phyloP scores from a whole-genome alignment of 2,888 invertebrate species.

The Nymphalis c-album region DNA sequence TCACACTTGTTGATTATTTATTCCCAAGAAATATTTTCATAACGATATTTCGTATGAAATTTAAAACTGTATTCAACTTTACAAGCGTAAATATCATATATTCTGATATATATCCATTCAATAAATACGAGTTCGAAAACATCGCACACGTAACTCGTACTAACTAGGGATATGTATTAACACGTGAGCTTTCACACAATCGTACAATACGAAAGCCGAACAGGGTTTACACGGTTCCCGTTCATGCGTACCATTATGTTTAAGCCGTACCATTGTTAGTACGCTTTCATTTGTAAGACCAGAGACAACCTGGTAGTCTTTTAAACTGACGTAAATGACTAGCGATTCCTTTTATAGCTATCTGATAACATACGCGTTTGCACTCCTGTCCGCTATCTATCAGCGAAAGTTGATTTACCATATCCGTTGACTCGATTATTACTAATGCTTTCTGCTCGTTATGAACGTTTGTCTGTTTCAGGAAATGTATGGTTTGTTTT shows the following conservation, averaged over 20 bases:
- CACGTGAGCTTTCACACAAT: constrained; percentile 23
- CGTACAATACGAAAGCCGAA: constrained; percentile 19
- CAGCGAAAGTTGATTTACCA: constrained; percentile 47
- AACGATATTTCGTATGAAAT: too few species aligned
- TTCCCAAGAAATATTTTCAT: too few species aligned
- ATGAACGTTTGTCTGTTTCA: background rate
- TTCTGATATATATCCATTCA: too few species aligned
- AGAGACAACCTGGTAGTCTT: constrained; percentile 31
- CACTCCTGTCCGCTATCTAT: constrained; percentile 39
- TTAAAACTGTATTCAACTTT: too few species aligned
- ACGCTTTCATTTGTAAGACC: constrained; percentile 33
- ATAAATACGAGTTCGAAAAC: too few species aligned
- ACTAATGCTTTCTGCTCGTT: constrained; percentile 26
- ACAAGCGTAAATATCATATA: too few species aligned
- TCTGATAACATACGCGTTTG: constrained; percentile 40
- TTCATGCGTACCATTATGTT: constrained; percentile 26
- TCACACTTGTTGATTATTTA: too few species aligned
- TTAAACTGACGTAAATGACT: constrained; percentile 36
- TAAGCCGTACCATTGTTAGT: constrained; percentile 33
- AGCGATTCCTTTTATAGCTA: constrained; percentile 31
- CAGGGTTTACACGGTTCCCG: constrained; percentile 10
- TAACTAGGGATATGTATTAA: constrained; percentile 7
- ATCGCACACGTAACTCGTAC: constrained; percentile 1
- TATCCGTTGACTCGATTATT: constrained; percentile 35
- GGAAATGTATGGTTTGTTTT: background rate